These are phyloP conservation scores for Trichechus manatus DNA, from an alignment of 2,113 vertebrate species.

Conservation along the genomic window DNA sequence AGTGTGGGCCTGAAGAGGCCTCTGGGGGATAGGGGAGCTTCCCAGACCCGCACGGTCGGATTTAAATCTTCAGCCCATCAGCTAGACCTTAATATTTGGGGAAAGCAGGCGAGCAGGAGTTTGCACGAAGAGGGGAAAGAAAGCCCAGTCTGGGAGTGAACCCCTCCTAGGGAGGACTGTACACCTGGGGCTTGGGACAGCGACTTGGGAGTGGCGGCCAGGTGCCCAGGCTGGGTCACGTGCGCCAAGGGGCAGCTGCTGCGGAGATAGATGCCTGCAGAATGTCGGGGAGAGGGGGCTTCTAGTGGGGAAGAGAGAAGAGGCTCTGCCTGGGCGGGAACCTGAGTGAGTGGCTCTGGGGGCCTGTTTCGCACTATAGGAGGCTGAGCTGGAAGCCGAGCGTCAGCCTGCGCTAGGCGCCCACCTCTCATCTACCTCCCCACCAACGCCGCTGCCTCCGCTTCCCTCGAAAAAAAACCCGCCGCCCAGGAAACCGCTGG, in stretches of 20 bases:
- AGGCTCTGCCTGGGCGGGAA: not conserved
- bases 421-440: constrained; percentile 48
- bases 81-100: not conserved
- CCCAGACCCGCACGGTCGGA: not conserved
- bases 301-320: not conserved
- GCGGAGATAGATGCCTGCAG: not conserved
- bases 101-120: not conserved
- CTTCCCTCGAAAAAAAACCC: constrained; percentile 83
- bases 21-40: not conserved
- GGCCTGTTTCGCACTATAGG: not conserved
- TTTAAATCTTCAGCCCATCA: not conserved
- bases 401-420: not conserved
- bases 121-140: not conserved
- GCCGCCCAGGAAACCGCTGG: constrained; percentile 82
- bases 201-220: not conserved
- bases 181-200: not conserved
- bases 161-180: not conserved
- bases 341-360: constrained; percentile 40
- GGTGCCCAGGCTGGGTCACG: constrained; percentile 21
- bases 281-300: not conserved
- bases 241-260: not conserved
- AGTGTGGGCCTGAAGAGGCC: not conserved
- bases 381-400: constrained; percentile 8
- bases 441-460: constrained; percentile 17
- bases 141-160: not conserved